Base-by-base conservation (phyloP, 2,888 invertebrate species). In the Macrosiphum euphorbiae region DNA sequence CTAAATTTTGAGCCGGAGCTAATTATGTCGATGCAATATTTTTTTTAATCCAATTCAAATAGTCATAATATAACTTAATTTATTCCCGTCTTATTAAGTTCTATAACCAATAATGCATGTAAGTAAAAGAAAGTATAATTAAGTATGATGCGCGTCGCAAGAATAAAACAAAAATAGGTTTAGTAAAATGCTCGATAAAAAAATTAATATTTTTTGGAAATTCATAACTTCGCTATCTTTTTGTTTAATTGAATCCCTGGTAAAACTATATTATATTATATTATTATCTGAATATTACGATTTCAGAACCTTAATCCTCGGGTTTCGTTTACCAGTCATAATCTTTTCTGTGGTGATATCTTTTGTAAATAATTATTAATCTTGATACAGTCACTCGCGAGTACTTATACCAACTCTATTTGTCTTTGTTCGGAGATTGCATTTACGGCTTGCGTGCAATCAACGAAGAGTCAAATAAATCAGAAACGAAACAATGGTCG, bases 401-500 rank as follows among this genome's bases (percentile, higher is more conserved):
- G 89, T 28, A 20, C 44, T 20, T 16, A 88, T 8, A 3, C 47
- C 24, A 67, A 61, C 16, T 28, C 28, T 86, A 86, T 86, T 86
- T 86, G 13, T 86, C 47, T 61, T 90, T 90, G 61, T 90, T 90
- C n/a, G 24, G n/a, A 67, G 47, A 90, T 90, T 47, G n/a, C 20
- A 78, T 44, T 61, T 47, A n/a, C 47, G 47, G 47, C 28, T 78
- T 78, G 47, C 13, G 16, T 47, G n/a, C 47, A 44, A 28, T 61
- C 78, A 35, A 78, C 47, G n/a, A 50, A 67, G 20, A 90, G 8
- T 44, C 24, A 67, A 90, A 90, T 67, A 90, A 47, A 90, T 90
- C 90, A n/a, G 90, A 47, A n/a, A n/a, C 24, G 47, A 67, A 90
- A 90, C 61, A 90, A 90, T 90, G 61, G 61, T 90, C 90, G 44